Base-by-base conservation (phyloP, 2,888 invertebrate genomes). In the Lydus trimaculatus region DNA sequence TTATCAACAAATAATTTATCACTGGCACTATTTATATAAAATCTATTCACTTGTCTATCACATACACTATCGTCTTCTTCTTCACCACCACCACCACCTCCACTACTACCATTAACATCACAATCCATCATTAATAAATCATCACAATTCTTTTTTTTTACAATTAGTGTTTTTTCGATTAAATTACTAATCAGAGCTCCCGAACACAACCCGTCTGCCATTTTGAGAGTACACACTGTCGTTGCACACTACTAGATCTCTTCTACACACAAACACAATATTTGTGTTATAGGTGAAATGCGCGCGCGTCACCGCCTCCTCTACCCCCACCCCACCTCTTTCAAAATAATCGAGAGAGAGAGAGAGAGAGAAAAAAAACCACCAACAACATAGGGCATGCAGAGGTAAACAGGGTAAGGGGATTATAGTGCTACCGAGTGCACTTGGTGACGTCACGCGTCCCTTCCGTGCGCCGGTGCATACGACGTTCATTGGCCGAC, bases 151-250 rank as follows among this genome's bases (percentile, higher is more conserved):
- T 87, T 87, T 86, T 88, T 87, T 87, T n/a, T n/a, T n/a, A n/a
- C n/a, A n/a, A 88, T 87, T 87, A 86, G 82, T 84, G 85, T 85
- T 86, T 84, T 87, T 84, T 86, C 88, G 85, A 86, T 88, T 87
- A 84, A 87, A 86, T 87, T 87, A 85, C 87, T 87, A 85, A 88
- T 89, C 86, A 88, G 86, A 84, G 88, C 88, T 84, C 88, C 88
- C 86, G 87, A 88, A 87, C 88, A 88, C 89, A 90, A 89, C 89
- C 91, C 90, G 91, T 92, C 92, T 91, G 92, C 92, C 92, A 92
- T 92, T 90, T 92, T 92, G 91, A 89, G 91, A 89, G 82, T 89
- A 90, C 90, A 88, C 90, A 88, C 89, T 89, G 88, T 71, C 84
- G 84, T 71, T 84, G 84, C 85, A 80, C 71, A 82, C 76, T 77